A percentile compares a stretch with the other conserved stretches of the same genome.
phyloP scores from a whole-genome alignment of 2,113 vertebrate genomes.

The Cavia porcellus region DNA sequence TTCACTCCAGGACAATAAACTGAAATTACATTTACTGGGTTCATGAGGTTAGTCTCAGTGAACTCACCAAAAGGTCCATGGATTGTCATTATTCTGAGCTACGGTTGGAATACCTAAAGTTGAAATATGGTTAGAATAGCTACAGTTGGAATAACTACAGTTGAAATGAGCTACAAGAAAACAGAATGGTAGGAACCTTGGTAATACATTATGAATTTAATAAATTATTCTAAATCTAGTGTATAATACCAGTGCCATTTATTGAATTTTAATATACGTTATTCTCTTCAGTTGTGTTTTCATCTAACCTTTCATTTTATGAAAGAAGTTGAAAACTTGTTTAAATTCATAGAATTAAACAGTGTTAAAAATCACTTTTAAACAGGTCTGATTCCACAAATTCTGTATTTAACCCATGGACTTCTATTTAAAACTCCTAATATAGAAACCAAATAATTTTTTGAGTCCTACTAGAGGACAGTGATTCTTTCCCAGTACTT shows the following conservation, averaged over 20 bases:
- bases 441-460: background rate
- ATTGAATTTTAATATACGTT: background rate
- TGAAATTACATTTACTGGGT: background rate
- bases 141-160: background rate
- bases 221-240: slow-evolving; percentile 31
- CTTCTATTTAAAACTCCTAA: background rate
- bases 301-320: background rate
- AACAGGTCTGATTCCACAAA: background rate
- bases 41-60: background rate
- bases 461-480: background rate
- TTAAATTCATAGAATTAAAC: background rate
- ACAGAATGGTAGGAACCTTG: background rate
- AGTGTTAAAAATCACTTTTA: background rate
- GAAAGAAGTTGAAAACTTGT: background rate
- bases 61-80: background rate
- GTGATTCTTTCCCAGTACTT: background rate
- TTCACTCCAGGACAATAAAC: too few species aligned
- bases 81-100: background rate
- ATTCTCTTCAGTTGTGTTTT: background rate
- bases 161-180: background rate
- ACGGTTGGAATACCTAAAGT: background rate
- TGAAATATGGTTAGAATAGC: background rate
- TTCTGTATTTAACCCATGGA: background rate
- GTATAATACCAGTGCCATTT: background rate
- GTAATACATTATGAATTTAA: slow-evolving; percentile 31